A percentile compares a stretch with the other conserved stretches of the same genome.
These are phyloP conservation scores for Rhadina sibilatrix DNA, from an alignment of 2,113 vertebrate species.

Conservation along the genomic window DNA sequence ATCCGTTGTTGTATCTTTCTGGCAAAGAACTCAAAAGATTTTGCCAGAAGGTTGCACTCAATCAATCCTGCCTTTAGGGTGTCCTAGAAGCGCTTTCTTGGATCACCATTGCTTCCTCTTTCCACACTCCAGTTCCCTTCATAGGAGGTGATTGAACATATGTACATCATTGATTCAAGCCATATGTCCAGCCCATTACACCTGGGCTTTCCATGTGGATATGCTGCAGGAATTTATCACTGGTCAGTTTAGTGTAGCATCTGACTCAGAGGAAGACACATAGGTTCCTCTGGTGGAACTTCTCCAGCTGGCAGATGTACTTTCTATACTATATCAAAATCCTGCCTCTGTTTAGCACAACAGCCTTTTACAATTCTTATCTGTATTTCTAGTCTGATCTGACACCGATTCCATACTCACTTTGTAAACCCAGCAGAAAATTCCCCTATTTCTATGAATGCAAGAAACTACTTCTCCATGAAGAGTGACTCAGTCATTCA, in stretches of 20 bases:
- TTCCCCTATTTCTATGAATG: background rate
- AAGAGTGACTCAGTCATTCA: background rate
- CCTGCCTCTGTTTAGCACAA: background rate
- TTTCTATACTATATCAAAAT: conserved; percentile 17
- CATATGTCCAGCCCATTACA: conserved; percentile 59
- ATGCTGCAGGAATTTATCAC: conserved; percentile 43
- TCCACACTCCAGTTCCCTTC: conserved; percentile 41
- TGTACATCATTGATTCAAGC: conserved; percentile 52
- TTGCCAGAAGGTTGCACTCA: conserved; percentile 59
- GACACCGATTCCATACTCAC: background rate
- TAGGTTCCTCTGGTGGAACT: conserved; percentile 43
- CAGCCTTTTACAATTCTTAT: background rate
- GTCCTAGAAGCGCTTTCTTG: conserved; percentile 55
- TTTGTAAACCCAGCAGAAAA: background rate
- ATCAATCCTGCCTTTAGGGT: conserved; percentile 64
- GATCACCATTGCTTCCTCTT: conserved; percentile 50
- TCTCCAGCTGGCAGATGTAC: conserved; percentile 53
- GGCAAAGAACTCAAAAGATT: conserved; percentile 63
- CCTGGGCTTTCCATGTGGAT: conserved; percentile 48
- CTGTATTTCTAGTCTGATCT: background rate
- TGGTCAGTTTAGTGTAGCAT: conserved; percentile 44
- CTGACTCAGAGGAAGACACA: conserved; percentile 37
- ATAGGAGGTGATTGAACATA: conserved; percentile 53
- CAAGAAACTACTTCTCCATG: background rate
- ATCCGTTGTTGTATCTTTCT: conserved; percentile 44